Conservation (phyloP, 2,888 invertebrate genomes). For the Callosobruchus maculatus region DNA sequence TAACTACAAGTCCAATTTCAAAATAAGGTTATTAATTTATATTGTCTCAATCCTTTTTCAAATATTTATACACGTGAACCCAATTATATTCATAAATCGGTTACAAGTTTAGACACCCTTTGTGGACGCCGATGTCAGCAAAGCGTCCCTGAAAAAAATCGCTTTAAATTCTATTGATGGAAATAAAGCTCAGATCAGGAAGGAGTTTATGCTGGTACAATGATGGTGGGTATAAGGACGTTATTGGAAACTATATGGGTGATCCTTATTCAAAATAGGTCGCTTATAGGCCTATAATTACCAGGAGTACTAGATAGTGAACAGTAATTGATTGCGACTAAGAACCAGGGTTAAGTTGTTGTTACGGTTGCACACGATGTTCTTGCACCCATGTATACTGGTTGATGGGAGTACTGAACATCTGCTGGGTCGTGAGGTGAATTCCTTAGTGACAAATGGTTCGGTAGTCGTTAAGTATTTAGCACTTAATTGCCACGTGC, state of each 20-base stretch:
- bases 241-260: constrained; percentile 11
- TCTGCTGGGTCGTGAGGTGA: not conserved
- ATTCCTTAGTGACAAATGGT: not conserved
- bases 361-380: not conserved
- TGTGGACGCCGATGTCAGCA: not conserved
- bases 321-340: not conserved
- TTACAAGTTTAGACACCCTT: not conserved
- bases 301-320: not conserved
- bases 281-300: not conserved
- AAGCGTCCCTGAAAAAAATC: not conserved
- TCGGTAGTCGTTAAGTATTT: not conserved
- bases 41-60: too few species aligned
- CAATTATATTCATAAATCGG: too few species aligned
- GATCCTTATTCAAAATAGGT: constrained; percentile 14
- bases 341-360: not conserved
- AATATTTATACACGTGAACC: too few species aligned
- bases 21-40: too few species aligned
- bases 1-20: too few species aligned
- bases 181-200: constrained; percentile 7
- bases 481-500: not conserved
- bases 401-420: not conserved
- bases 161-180: constrained; percentile 3
- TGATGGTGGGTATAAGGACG: constrained; percentile 5
- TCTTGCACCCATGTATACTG: not conserved
- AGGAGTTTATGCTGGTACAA: constrained; percentile 13